Evolutionary conservation across 2,113 vertebrate genomes (phyloP).

Genomic region (Theristicus caerulescens): DNA sequence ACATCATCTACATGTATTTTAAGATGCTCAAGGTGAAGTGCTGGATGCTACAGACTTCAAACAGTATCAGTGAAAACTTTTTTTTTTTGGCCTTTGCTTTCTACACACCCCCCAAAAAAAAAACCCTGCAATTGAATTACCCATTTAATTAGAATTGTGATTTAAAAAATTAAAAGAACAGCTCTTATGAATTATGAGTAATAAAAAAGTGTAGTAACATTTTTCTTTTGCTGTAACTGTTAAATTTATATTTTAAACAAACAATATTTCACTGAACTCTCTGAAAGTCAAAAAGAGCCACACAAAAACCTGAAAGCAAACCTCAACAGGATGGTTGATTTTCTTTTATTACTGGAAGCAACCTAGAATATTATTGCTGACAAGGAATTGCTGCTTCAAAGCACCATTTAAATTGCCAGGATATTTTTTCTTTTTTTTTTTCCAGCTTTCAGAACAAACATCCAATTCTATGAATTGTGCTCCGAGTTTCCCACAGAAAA

Average conservation of each 20-base stretch:
- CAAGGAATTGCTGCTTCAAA: background rate
- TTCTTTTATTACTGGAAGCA: background rate
- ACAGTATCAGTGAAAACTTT: background rate
- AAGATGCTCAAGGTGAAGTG: background rate
- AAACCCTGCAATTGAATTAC: background rate
- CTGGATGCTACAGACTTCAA: background rate
- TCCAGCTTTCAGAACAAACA: background rate
- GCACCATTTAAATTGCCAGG: background rate
- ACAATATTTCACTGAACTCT: background rate
- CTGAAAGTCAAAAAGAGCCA: background rate
- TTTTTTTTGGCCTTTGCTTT: background rate
- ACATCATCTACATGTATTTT: background rate
- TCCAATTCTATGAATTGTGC: background rate
- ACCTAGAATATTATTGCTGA: background rate
- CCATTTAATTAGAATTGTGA: background rate
- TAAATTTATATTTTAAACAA: background rate
- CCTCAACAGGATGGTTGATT: background rate
- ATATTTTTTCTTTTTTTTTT: too few relatives aligned
- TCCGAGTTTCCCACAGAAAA: background rate
- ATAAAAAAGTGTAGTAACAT: background rate
- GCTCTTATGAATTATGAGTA: background rate
- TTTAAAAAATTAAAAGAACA: background rate
- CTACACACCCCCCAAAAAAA: background rate
- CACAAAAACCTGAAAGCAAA: background rate
- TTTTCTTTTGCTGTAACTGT: background rate